Evolutionary conservation across 2,888 invertebrate species (phyloP).

Genomic region (Drosophila borealis): DNA sequence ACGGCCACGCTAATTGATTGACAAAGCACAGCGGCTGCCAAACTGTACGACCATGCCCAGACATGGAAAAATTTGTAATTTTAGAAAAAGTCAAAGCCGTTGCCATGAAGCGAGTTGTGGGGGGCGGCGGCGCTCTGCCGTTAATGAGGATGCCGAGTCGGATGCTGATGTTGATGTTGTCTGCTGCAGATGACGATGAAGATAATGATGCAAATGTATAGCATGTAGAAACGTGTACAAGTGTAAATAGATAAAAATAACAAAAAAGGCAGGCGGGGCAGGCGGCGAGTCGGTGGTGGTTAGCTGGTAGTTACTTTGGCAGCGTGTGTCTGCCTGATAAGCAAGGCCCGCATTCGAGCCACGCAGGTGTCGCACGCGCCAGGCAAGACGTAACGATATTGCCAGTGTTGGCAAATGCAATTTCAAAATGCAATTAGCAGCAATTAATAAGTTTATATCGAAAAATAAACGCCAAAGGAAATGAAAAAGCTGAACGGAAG

Average conservation of each 20-base stretch:
- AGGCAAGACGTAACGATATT: slow-evolving; percentile 20
- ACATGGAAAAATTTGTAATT: slow-evolving; percentile 68
- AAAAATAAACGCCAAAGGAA: slow-evolving; percentile 62
- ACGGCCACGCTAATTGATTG: slow-evolving; percentile 66
- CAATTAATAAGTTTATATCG: slow-evolving; percentile 54
- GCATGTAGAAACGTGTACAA: slow-evolving; percentile 75
- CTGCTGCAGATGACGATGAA: slow-evolving; percentile 32
- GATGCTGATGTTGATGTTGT: slow-evolving; percentile 38
- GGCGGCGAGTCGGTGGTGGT: not conserved
- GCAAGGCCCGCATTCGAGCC: not conserved
- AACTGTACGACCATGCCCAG: slow-evolving; percentile 63
- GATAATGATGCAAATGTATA: slow-evolving; percentile 63
- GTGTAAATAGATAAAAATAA: slow-evolving; percentile 76
- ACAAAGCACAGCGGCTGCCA: slow-evolving; percentile 46
- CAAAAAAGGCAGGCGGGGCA: slow-evolving; percentile 1
- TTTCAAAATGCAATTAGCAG: slow-evolving; percentile 73
- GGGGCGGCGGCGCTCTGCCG: not conserved
- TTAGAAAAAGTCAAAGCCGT: slow-evolving; percentile 41
- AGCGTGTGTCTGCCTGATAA: slow-evolving; percentile 37
- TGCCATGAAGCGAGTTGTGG: slow-evolving; percentile 8
- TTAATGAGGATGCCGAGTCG: slow-evolving; percentile 47
- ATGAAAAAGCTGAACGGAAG: slow-evolving; percentile 39
- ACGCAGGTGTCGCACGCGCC: slow-evolving; percentile 33
- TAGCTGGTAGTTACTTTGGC: slow-evolving; percentile 1
- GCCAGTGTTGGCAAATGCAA: slow-evolving; percentile 72